Conservation (phyloP, 2,113 vertebrate genomes). For the Sitta europaea region DNA sequence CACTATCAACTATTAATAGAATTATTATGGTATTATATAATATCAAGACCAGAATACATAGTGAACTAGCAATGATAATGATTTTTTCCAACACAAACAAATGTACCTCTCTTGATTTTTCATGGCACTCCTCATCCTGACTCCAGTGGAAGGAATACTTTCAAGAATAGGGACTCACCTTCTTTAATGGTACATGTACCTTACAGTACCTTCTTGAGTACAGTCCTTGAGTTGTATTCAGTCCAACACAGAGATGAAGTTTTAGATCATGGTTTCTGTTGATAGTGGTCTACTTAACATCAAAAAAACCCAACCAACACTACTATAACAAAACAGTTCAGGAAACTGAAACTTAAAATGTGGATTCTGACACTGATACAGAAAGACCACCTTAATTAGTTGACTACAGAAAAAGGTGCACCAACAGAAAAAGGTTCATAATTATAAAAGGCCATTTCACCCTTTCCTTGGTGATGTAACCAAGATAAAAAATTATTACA, state of each 20-base stretch:
- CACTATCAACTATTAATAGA: not conserved
- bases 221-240: not conserved
- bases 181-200: not conserved
- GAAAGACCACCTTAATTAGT: not conserved
- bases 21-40: not conserved
- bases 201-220: not conserved
- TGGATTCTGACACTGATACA: not conserved
- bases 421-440: not conserved
- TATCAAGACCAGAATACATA: not conserved
- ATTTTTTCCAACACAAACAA: not conserved
- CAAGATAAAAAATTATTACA: not conserved
- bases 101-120: not conserved
- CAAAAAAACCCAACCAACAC: not conserved
- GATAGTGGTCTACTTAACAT: not conserved
- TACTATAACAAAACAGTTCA: not conserved
- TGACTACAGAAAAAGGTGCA: not conserved
- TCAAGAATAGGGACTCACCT: not conserved
- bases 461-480: not conserved
- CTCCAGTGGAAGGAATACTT: not conserved
- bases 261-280: not conserved
- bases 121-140: not conserved
- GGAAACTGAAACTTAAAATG: not conserved
- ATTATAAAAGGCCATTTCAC: not conserved
- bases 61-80: not conserved
- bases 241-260: not conserved